Evolutionary conservation across 2,113 vertebrate species (phyloP), one percentile per base, ranked within the genome.

Genomic region (Ophthalmolycus amberensis): DNA sequence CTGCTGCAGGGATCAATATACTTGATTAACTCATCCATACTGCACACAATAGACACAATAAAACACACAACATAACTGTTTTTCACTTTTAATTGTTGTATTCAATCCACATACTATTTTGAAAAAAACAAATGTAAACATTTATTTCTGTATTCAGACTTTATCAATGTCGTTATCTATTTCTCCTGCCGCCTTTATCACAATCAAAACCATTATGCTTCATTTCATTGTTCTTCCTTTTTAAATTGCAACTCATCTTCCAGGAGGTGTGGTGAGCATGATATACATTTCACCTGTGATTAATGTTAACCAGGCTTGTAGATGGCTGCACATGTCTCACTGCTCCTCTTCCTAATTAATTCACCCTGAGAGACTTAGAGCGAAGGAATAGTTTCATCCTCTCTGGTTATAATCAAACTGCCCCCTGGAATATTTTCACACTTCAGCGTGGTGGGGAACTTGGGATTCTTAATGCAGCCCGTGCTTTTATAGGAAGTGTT

Each of bases 401-500:
- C 76, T 71, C 75, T 62, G 70, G 82, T 92, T 86, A 89, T 89
- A 89, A 91, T 91, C 82, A 89, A 89, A 86, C 85, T 90, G 93
- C 92, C 90, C 89, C 82, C 89, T 86, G 90, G 90, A 94, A 94
- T 92, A 91, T 87, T 80, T 93, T 95, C 93, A 93, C 95, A 95
- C 92, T 87, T 94, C 85, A 63, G 77, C 83, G 63, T 85, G 86
- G 85, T 87, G 84, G 81, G 91, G 75, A 90, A 92, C 84, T 80
- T 89, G 84, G 54, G 89, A 90, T 86, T 87, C 78, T 79, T 92
- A 90, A 94, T 93, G 87, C 89, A 82, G 86, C 72, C 84, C 73
- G 66, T 82, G 80, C 85, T 91, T 85, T 88, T 89, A 85, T 72
- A 69, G 84, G 80, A 92, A 85, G 91, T 93, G 94, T 83, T 95